These are phyloP conservation scores for Crossaster papposus DNA, from an alignment of 53 echinoderm and acorn worm species.

Conservation along the genomic window DNA sequence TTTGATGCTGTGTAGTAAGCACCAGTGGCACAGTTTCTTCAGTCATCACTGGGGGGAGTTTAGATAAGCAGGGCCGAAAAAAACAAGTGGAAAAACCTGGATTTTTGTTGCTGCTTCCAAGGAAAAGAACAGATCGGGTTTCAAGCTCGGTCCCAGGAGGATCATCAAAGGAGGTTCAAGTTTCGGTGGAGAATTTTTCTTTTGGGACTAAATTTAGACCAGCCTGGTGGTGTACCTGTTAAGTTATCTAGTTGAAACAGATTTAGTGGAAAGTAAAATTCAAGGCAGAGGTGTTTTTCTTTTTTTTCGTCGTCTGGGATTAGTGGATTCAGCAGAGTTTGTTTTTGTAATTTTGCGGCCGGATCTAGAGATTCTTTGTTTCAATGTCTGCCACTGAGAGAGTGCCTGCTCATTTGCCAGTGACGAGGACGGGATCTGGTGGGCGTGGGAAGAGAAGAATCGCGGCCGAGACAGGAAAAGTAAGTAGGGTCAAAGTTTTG, in stretches of 20 bases:
- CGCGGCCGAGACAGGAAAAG: conserved; percentile 49
- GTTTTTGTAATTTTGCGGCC: background rate
- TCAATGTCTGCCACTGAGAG: conserved; percentile 52
- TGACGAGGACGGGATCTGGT: conserved; percentile 49
- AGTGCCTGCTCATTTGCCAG: conserved; percentile 50
- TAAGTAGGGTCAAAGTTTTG: background rate
- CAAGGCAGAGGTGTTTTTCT: background rate
- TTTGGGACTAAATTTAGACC: conserved; percentile 5
- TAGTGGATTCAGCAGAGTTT: background rate
- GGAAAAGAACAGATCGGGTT: background rate
- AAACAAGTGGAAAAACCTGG: background rate
- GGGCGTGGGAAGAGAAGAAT: conserved; percentile 50
- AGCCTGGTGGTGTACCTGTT: conserved; percentile 19
- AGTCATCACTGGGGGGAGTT: background rate
- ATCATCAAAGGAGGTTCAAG: background rate
- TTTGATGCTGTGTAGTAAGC: background rate
- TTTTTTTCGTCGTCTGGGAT: background rate
- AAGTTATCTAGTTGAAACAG: background rate
- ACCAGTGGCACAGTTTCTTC: background rate
- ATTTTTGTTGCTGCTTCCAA: background rate
- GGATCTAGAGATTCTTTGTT: background rate
- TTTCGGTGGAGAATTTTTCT: background rate
- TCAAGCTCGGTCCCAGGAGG: background rate
- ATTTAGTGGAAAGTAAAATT: background rate
- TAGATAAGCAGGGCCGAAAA: background rate